Percentiles rank a stretch among this genome's conserved stretches.
These are phyloP conservation scores for Eulithis testata DNA, from an alignment of 2,888 invertebrate genomes.

Conservation along the genomic window DNA sequence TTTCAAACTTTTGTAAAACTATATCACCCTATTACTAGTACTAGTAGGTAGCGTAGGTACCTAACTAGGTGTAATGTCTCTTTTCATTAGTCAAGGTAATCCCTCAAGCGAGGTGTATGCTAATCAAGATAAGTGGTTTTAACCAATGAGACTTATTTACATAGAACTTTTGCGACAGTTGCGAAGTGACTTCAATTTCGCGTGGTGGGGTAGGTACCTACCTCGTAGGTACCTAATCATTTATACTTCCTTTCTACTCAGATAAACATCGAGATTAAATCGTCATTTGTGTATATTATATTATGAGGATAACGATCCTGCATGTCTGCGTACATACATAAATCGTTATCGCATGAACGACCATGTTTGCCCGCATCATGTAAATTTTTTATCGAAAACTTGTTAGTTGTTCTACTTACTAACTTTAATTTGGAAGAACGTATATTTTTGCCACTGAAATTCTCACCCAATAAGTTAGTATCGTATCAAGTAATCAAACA, in stretches of 20 bases:
- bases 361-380: constrained; percentile 30
- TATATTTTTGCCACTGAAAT: constrained; percentile 17
- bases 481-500: background rate
- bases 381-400: constrained; percentile 36
- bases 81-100: constrained; percentile 50
- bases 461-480: background rate
- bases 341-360: constrained; percentile 20
- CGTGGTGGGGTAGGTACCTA: no score
- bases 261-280: no score
- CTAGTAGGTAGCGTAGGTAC: no score
- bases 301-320: no score
- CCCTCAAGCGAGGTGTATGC: constrained; percentile 48
- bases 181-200: background rate
- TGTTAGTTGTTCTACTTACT: constrained; percentile 35
- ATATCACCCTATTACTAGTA: no score
- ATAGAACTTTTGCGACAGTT: constrained; percentile 8
- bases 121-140: constrained; percentile 59
- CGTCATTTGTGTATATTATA: no score
- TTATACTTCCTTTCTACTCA: no score
- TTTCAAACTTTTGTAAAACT: no score
- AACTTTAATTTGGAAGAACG: constrained; percentile 35
- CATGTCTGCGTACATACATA: background rate
- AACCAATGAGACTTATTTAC: constrained; percentile 14
- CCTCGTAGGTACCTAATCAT: no score
- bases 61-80: constrained; percentile 24